These are phyloP conservation scores for Elysia crispata DNA, from an alignment of 2,888 invertebrate species.

Conservation along the genomic window DNA sequence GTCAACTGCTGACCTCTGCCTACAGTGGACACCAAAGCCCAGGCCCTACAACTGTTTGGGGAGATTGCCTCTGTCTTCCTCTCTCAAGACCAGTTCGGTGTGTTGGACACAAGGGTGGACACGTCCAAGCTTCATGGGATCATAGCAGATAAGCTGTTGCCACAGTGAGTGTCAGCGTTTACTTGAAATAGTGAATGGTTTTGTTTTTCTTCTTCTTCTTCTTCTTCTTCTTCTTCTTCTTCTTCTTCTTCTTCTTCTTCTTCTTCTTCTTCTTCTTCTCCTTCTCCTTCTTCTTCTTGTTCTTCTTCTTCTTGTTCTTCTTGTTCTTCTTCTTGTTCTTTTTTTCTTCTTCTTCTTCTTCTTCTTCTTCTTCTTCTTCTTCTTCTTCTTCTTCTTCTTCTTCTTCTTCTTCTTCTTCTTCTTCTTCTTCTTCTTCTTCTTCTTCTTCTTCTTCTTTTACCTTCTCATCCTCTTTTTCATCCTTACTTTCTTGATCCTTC, in stretches of 20 bases:
- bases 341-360: not conserved
- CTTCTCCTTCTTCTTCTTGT: not conserved
- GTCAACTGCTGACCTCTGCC: not conserved
- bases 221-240: not conserved
- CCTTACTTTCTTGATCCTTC: no score
- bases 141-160: conserved; percentile 71
- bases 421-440: no score
- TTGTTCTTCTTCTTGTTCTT: not conserved
- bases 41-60: conserved; percentile 72
- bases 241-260: not conserved
- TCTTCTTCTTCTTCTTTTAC: no score
- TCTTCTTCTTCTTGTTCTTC: not conserved
- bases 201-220: not conserved
- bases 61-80: conserved; percentile 73
- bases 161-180: conserved; percentile 67
- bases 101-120: conserved; percentile 57
- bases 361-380: not conserved
- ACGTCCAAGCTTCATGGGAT: conserved; percentile 66
- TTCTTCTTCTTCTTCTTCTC: not conserved
- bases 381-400: no score
- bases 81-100: conserved; percentile 65
- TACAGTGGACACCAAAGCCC: conserved; percentile 71
- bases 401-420: no score
- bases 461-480: no score
- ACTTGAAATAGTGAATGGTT: not conserved